Base-by-base conservation (phyloP, 1,140 invertebrate species). In the Mya arenaria region DNA sequence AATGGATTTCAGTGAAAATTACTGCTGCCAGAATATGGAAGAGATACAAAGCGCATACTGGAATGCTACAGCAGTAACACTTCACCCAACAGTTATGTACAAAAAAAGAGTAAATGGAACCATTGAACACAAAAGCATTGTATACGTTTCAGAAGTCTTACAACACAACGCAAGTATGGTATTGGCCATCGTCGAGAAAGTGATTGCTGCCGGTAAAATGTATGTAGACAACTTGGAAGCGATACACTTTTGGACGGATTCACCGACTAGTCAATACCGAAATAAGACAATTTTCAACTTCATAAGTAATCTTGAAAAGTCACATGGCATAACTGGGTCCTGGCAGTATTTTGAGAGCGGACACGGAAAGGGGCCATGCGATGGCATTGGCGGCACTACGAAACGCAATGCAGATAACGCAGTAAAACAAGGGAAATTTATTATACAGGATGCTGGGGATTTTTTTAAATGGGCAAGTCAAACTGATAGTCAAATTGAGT, bases 1-100 rank as follows among this genome's bases (percentile, higher is more conserved):
- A 56, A 86, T 86, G 85, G 82, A 84, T 37, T 85, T 85, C 32
- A 65, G 77, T n/a, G 56, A 84, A 48, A 86, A 86, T 48, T 84
- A 73, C 37, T 5, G 17, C 4, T 86, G 82, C 23, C 81, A 72
- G 36, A 66, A 37, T 30, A 32, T 63, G 17, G 83, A 84, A 30
- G 85, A 86, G 69, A 74, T 85, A 30, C 84, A 83, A 44, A 68
- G 62, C 2, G 83, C 79, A 39, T 84, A 84, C 36, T 82, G 78
- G 83, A 82, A 77, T 52, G 32, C 62, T 28, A 75, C 83, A 36
- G 52, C 44, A 4, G 72, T 80, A 4, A 84, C 83, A 19, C 32
- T 84, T 1, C 83, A 82, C 52, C 78, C 78, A 34, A 63, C 58
- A 15, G 72, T 82, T 39, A 34, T 77, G 0, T 82, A 75, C 62